phyloP scores from a whole-genome alignment of 1,140 invertebrate genomes.

The Orussus abietinus region DNA sequence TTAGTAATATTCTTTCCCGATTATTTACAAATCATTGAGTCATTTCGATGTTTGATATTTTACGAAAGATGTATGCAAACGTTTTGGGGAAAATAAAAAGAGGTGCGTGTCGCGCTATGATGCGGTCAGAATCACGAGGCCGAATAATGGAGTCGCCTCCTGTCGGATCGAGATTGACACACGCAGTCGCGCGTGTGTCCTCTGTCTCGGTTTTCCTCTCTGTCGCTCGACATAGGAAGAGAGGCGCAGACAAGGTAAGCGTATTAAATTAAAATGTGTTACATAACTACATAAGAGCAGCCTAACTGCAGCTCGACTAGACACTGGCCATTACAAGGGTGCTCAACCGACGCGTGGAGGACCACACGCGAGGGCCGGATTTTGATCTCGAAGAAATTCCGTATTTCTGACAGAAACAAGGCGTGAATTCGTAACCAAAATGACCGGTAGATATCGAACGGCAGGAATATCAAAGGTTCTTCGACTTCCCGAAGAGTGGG shows the following conservation, averaged over 20 bases:
- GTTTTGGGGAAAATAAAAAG: too few relatives aligned
- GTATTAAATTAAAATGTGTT: constrained; percentile 46
- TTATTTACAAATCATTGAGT: too few relatives aligned
- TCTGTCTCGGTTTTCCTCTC: constrained; percentile 22
- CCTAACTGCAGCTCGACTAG: constrained; percentile 39
- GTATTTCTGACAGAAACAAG: background rate
- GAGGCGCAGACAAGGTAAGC: constrained; percentile 48
- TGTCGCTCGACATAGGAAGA: constrained; percentile 36
- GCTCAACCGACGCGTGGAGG: constrained; percentile 29
- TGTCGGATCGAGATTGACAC: too few relatives aligned
- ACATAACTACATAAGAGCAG: constrained; percentile 40
- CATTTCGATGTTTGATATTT: too few relatives aligned
- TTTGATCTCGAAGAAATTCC: constrained; percentile 11
- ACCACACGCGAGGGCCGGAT: constrained; percentile 15
- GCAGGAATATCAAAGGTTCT: too few relatives aligned
- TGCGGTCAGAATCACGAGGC: too few relatives aligned
- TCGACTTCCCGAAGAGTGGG: too few relatives aligned
- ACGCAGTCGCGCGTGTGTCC: too few relatives aligned
- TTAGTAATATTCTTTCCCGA: too few relatives aligned
- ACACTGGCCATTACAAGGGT: constrained; percentile 42
- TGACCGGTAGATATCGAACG: background rate
- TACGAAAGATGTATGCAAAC: too few relatives aligned
- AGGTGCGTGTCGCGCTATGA: too few relatives aligned
- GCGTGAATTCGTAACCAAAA: constrained; percentile 5
- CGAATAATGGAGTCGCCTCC: too few relatives aligned